These are phyloP conservation scores for Tachysurus fulvidraco DNA, from an alignment of 2,113 vertebrate genomes.

Conservation along the genomic window DNA sequence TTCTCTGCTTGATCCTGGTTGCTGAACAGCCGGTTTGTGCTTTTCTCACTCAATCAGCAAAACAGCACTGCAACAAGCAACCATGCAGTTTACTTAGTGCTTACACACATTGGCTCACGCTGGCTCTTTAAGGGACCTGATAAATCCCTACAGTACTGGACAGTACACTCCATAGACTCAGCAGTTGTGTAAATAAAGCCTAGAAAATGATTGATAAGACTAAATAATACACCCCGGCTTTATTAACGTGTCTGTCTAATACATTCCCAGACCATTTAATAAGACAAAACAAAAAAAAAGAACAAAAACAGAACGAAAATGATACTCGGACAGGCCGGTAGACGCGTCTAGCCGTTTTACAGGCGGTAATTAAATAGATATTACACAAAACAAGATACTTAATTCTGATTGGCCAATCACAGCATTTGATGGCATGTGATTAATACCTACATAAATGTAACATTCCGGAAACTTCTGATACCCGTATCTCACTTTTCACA, in stretches of 20 bases:
- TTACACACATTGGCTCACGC: slow-evolving; percentile 15
- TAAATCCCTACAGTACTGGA: background rate
- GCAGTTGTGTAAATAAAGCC: background rate
- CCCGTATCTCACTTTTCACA: background rate
- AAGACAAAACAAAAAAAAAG: background rate
- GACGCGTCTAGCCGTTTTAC: background rate
- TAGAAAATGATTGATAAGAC: background rate
- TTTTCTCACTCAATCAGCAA: slow-evolving; percentile 17
- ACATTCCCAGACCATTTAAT: background rate
- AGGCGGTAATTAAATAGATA: background rate
- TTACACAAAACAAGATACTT: background rate
- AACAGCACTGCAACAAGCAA: slow-evolving; percentile 22
- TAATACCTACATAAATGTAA: background rate
- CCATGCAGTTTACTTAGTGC: background rate
- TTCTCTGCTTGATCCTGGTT: slow-evolving; percentile 40
- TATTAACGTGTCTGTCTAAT: background rate
- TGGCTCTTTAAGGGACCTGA: background rate
- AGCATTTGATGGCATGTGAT: background rate
- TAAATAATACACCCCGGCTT: background rate
- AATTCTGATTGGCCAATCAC: background rate
- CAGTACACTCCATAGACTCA: background rate
- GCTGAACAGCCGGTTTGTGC: slow-evolving; percentile 22
- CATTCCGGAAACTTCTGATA: background rate
- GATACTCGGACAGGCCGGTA: background rate
- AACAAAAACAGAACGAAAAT: background rate